Conservation (phyloP, 2,888 invertebrate genomes). For the Cistogaster globosa region DNA sequence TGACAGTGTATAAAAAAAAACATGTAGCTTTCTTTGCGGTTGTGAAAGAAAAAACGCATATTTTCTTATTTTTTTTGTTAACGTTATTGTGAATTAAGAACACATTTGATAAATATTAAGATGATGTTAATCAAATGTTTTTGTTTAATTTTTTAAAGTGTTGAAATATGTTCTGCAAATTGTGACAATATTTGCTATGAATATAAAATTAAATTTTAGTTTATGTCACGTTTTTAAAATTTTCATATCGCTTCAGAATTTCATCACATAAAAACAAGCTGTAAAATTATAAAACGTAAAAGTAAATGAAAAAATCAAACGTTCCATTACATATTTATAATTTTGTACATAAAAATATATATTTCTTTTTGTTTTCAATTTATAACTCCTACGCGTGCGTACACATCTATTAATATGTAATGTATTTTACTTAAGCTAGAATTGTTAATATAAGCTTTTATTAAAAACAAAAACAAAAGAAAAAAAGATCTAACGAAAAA, state of each 20-base stretch:
- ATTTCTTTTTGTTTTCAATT: constrained; percentile 44
- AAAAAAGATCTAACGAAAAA: neutral
- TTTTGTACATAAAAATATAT: constrained; percentile 49
- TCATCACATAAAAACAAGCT: constrained; percentile 2
- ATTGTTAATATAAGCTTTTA: constrained; percentile 60
- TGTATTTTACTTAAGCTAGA: constrained; percentile 51
- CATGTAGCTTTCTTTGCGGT: neutral
- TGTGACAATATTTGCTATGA: too few relatives aligned
- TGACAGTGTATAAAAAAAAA: neutral
- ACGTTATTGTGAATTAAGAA: too few relatives aligned
- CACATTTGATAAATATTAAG: too few relatives aligned
- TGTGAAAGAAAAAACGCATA: neutral
- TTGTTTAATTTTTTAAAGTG: too few relatives aligned
- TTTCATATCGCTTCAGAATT: too few relatives aligned
- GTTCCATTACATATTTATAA: constrained; percentile 51
- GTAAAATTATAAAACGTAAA: neutral
- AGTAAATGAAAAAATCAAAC: neutral
- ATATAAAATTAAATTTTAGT: too few relatives aligned
- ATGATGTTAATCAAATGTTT: too few relatives aligned
- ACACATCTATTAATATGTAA: constrained; percentile 26
- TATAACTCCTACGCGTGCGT: neutral
- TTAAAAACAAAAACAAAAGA: constrained; percentile 26
- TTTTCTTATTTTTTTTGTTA: neutral
- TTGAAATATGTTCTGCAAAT: too few relatives aligned
- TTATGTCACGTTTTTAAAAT: too few relatives aligned